phyloP scores from a whole-genome alignment of 2,888 invertebrate species.

The Nudaria mundana region DNA sequence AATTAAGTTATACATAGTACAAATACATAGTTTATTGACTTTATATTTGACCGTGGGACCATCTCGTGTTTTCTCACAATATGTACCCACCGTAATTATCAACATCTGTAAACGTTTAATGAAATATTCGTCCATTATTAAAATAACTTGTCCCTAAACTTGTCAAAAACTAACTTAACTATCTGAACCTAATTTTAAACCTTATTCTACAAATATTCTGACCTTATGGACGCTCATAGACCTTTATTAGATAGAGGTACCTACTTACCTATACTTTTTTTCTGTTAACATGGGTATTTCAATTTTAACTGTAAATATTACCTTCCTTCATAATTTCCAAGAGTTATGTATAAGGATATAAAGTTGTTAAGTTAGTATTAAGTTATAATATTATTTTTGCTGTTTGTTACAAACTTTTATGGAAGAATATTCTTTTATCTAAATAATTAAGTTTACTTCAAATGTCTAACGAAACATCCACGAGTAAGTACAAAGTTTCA shows the following conservation, averaged over 20 bases:
- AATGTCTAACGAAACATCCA: no score
- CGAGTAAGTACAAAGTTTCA: no score
- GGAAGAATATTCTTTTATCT: background rate
- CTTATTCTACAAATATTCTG: background rate
- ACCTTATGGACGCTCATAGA: background rate
- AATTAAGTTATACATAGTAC: conserved; percentile 26
- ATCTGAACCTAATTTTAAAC: conserved; percentile 3
- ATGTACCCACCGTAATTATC: conserved; percentile 28
- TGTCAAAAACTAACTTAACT: conserved; percentile 2
- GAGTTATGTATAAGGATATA: conserved; percentile 8
- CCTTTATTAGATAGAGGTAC: no score
- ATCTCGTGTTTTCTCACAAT: conserved; percentile 16
- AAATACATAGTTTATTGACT: conserved; percentile 21
- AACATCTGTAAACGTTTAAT: background rate
- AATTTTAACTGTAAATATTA: conserved; percentile 32
- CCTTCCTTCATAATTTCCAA: conserved; percentile 13
- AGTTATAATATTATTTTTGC: conserved; percentile 10
- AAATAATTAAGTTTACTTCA: background rate
- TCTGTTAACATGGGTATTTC: conserved; percentile 22
- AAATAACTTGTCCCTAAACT: background rate
- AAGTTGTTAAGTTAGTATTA: conserved; percentile 23
- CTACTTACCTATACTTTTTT: background rate
- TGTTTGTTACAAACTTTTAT: conserved; percentile 8
- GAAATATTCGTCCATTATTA: no score
- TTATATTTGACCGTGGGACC: conserved; percentile 29